Evolutionary conservation across 2,888 invertebrate genomes (phyloP).

Genomic region (Sclerodermus sp.): DNA sequence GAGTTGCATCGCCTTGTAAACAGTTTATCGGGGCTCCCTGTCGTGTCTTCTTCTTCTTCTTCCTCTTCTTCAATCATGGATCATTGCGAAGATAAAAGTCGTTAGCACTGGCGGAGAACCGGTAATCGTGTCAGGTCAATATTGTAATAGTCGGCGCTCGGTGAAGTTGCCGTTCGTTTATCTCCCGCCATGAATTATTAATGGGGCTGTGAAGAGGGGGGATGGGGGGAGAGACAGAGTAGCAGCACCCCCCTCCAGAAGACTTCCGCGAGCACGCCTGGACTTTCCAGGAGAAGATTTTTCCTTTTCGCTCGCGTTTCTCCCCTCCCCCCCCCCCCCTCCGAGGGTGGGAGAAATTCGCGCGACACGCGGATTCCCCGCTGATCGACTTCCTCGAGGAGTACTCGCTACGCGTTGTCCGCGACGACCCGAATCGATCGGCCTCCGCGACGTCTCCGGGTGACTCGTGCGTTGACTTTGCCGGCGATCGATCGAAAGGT

Average conservation of each 20-base stretch:
- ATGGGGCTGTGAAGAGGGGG: no score
- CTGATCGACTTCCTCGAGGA: background rate
- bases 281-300: background rate
- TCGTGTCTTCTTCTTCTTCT: no score
- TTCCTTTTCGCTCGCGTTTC: background rate
- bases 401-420: constrained; percentile 14
- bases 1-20: no score
- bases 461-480: constrained; percentile 24
- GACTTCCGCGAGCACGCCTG: constrained; percentile 17
- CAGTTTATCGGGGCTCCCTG: no score
- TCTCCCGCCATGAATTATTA: no score
- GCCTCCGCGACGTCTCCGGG: constrained; percentile 14
- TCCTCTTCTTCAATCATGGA: no score
- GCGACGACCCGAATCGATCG: constrained; percentile 26
- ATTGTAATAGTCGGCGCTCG: background rate
- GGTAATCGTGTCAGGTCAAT: background rate
- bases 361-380: no score
- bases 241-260: constrained; percentile 7
- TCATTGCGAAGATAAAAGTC: background rate
- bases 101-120: background rate
- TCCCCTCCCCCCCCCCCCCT: background rate
- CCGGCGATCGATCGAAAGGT: constrained; percentile 6
- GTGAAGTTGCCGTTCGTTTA: background rate
- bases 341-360: background rate
- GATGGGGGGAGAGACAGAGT: no score